Conservation (phyloP, 1,140 invertebrate species). For the Aradophagus sp. region DNA sequence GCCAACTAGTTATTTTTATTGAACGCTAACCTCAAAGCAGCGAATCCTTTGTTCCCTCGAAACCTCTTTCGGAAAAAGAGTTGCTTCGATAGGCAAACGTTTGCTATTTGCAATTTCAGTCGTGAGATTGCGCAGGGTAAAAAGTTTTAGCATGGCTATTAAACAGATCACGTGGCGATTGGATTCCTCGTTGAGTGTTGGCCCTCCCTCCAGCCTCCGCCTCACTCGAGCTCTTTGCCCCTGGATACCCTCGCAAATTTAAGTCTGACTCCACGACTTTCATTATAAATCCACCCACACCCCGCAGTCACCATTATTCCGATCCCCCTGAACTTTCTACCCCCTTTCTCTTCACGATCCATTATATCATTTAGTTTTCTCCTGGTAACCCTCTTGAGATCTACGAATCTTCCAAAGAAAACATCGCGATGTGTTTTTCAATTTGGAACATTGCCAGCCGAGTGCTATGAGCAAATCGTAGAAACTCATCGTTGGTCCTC, state of each 20-base stretch:
- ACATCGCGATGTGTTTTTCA: constrained; percentile 67
- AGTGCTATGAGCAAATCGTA: constrained; percentile 52
- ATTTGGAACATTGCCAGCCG: constrained; percentile 64
- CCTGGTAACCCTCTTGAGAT: constrained; percentile 55
- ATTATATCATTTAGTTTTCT: constrained; percentile 69
- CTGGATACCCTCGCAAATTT: constrained; percentile 71
- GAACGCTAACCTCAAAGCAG: constrained; percentile 6
- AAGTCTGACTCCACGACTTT: constrained; percentile 71
- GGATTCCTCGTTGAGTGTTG: constrained; percentile 66
- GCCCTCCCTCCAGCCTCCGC: constrained; percentile 56
- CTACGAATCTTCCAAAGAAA: constrained; percentile 62
- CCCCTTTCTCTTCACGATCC: constrained; percentile 66
- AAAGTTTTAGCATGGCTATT: constrained; percentile 69
- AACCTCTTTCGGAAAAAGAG: constrained; percentile 37
- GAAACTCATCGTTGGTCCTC: constrained; percentile 38
- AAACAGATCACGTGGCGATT: constrained; percentile 73
- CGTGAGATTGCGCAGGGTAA: constrained; percentile 61
- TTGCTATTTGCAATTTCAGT: constrained; percentile 67
- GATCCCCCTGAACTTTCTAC: constrained; percentile 70
- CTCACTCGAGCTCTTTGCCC: constrained; percentile 46
- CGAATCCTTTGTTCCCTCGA: constrained; percentile 29
- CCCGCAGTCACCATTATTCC: constrained; percentile 38
- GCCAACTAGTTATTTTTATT: constrained; percentile 19
- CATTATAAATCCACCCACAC: constrained; percentile 74
- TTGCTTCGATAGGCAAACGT: constrained; percentile 61